phyloP scores from a whole-genome alignment of 2,888 invertebrate genomes.

The Aspidapion aeneum region DNA sequence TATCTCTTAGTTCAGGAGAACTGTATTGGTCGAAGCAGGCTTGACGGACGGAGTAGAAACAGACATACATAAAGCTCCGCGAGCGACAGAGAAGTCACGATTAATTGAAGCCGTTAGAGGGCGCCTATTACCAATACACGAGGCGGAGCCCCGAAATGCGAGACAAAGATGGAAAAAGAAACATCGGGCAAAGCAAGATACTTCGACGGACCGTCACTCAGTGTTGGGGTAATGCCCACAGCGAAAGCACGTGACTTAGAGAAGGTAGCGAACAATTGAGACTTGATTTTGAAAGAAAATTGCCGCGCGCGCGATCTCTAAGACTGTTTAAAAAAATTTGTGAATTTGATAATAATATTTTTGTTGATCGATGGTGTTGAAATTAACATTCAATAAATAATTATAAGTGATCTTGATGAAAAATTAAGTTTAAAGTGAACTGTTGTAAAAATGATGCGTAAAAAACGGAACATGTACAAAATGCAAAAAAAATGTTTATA shows the following conservation, averaged over 20 bases:
- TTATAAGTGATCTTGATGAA: no score
- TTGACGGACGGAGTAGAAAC: slow-evolving; percentile 37
- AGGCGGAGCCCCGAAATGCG: slow-evolving; percentile 56
- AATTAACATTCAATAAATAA: no score
- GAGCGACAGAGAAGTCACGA: slow-evolving; percentile 19
- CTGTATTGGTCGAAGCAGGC: slow-evolving; percentile 46
- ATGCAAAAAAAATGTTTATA: no score
- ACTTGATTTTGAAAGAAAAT: neutral
- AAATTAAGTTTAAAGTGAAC: no score
- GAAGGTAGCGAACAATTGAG: neutral
- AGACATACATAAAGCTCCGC: slow-evolving; percentile 5
- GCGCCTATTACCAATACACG: slow-evolving; percentile 51
- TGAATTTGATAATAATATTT: no score
- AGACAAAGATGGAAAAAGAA: slow-evolving; percentile 39
- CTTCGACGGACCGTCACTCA: slow-evolving; percentile 41
- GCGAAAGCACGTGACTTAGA: slow-evolving; percentile 53
- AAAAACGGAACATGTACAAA: no score
- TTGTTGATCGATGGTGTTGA: no score
- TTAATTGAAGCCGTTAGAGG: slow-evolving; percentile 37
- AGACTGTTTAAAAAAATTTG: no score
- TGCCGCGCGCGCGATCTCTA: neutral
- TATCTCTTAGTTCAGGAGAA: slow-evolving; percentile 25
- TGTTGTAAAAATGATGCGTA: no score
- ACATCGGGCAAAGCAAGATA: slow-evolving; percentile 50
- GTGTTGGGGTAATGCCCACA: slow-evolving; percentile 58